A percentile compares a stretch with the other conserved stretches of the same genome.
These are phyloP conservation scores for Pseudomyrmex concolor DNA, from an alignment of 1,140 invertebrate genomes.

Conservation along the genomic window DNA sequence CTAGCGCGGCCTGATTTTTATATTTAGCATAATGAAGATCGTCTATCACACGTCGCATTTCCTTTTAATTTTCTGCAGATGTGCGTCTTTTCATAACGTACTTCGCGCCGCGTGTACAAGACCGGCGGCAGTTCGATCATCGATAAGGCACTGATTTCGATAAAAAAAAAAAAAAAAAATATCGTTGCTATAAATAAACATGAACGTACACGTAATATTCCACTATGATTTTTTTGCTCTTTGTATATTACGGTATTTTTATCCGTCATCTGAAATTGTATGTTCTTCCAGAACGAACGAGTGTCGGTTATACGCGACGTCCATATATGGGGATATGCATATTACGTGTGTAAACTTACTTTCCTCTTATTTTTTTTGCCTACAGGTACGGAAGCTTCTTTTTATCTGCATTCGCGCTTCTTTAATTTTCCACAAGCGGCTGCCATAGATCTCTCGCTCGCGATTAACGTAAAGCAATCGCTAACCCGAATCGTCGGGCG, in stretches of 20 bases:
- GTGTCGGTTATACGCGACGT: slow-evolving; percentile 20
- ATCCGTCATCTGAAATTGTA: slow-evolving; percentile 29
- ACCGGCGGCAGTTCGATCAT: slow-evolving; percentile 44
- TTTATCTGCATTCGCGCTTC: slow-evolving; percentile 18
- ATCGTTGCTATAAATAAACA: slow-evolving; percentile 61
- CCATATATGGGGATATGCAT: slow-evolving; percentile 25
- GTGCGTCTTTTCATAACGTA: slow-evolving; percentile 38
- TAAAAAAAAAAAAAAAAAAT: background rate
- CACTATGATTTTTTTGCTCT: slow-evolving; percentile 28
- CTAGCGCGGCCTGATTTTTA: slow-evolving; percentile 44
- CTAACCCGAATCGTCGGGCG: background rate
- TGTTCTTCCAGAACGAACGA: slow-evolving; percentile 11
- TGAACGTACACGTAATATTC: slow-evolving; percentile 30
- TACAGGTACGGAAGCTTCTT: background rate
- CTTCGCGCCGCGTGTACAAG: slow-evolving; percentile 5
- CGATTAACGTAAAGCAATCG: background rate
- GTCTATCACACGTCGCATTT: slow-evolving; percentile 13
- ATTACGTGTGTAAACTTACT: slow-evolving; percentile 18
- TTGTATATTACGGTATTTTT: slow-evolving; percentile 49
- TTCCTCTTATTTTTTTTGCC: background rate
- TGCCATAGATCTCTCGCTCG: background rate
- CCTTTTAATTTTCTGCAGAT: slow-evolving; percentile 65
- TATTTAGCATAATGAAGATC: slow-evolving; percentile 69
- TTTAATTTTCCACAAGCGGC: slow-evolving; percentile 25
- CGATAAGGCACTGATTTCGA: slow-evolving; percentile 64